Evolutionary conservation across 2,113 vertebrate genomes (phyloP).

Genomic region (Scytalopus superciliaris): DNA sequence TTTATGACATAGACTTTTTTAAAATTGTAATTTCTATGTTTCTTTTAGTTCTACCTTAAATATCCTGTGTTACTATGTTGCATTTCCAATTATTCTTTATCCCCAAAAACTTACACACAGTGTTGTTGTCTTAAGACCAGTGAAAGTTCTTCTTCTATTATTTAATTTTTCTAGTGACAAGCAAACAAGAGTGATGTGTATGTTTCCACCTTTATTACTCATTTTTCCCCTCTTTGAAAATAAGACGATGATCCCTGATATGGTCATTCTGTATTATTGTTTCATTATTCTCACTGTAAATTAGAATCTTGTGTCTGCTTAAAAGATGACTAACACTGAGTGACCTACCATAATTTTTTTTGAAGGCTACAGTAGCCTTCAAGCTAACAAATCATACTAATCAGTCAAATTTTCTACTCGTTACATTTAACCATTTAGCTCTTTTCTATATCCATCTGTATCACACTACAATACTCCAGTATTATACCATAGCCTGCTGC

Average conservation of each 20-base stretch:
- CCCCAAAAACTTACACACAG: background rate
- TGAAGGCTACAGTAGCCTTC: background rate
- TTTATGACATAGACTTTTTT: background rate
- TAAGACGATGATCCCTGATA: slow-evolving; percentile 38
- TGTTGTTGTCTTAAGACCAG: background rate
- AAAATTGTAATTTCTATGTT: background rate
- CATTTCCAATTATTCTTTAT: background rate
- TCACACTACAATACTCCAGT: background rate
- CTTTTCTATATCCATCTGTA: background rate
- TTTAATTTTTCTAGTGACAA: slow-evolving; percentile 54
- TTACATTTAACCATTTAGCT: slow-evolving; percentile 26
- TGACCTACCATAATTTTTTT: slow-evolving; percentile 33
- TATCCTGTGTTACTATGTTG: background rate
- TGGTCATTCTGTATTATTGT: slow-evolving; percentile 8
- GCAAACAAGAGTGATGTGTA: slow-evolving; percentile 54
- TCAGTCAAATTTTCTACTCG: slow-evolving; percentile 15
- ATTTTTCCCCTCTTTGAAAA: slow-evolving; percentile 43
- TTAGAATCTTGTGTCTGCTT: background rate
- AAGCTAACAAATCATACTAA: slow-evolving; percentile 51
- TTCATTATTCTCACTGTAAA: slow-evolving; percentile 49
- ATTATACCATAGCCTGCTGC: background rate
- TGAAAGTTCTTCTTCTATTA: slow-evolving; percentile 34
- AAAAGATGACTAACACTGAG: slow-evolving; percentile 54
- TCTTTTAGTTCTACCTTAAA: background rate
- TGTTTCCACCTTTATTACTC: slow-evolving; percentile 66